Evolutionary conservation across 2,888 invertebrate genomes (phyloP).

Genomic region (Cephus spinipes): DNA sequence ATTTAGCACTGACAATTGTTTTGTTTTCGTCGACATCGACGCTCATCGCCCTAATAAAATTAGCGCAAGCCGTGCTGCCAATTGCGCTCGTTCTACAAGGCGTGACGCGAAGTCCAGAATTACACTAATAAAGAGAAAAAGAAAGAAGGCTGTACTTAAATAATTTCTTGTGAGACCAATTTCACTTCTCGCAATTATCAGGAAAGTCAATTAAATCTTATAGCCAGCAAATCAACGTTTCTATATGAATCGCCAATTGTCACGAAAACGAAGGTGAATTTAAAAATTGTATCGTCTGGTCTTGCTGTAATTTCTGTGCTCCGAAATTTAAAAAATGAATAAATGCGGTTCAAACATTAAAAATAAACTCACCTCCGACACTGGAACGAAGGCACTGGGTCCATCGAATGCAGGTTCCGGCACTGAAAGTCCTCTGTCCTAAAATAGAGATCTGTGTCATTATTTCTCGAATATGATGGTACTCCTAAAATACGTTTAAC

Average conservation of each 20-base stretch:
- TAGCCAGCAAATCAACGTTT: not conserved
- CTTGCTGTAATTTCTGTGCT: not conserved
- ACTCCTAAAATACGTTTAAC: not conserved
- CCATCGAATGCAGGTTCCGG: slow-evolving; percentile 70
- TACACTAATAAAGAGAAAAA: not conserved
- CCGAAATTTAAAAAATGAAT: not conserved
- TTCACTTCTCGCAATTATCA: not conserved
- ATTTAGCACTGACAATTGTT: slow-evolving; percentile 43
- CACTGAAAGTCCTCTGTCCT: slow-evolving; percentile 71
- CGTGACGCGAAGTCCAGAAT: not conserved
- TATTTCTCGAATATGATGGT: not conserved
- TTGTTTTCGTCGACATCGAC: slow-evolving; percentile 37
- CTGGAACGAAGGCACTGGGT: slow-evolving; percentile 71
- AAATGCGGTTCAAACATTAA: not conserved
- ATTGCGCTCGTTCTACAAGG: not conserved
- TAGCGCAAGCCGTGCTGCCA: slow-evolving; percentile 5
- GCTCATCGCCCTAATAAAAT: slow-evolving; percentile 1
- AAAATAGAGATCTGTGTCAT: slow-evolving; percentile 39
- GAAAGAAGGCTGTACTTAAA: not conserved
- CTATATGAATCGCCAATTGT: not conserved
- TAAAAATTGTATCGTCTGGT: not conserved
- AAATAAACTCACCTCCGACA: slow-evolving; percentile 68
- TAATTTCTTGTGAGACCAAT: not conserved
- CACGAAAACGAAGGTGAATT: not conserved
- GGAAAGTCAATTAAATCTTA: not conserved